A percentile compares a stretch with the other conserved stretches of the same genome.
Conservation (phyloP, 2,888 invertebrate species). For the Notodonta ziczac region DNA sequence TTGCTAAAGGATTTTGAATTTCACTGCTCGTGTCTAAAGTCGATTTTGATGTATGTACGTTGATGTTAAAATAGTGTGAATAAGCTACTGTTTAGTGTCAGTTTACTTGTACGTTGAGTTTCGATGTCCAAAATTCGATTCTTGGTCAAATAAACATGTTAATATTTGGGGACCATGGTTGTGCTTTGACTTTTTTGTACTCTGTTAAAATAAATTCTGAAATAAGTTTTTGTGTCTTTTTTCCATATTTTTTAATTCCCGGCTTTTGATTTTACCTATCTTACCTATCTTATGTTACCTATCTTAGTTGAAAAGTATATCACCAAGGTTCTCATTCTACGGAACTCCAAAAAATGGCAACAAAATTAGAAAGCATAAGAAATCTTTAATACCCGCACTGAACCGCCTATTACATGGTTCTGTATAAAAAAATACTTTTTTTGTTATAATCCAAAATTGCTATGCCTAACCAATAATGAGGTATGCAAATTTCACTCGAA, state of each 20-base stretch:
- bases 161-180: conserved; percentile 51
- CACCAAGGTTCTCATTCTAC: conserved; percentile 8
- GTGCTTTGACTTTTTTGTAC: not conserved
- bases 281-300: no score
- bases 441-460: conserved; percentile 65
- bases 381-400: conserved; percentile 60
- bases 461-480: conserved; percentile 73
- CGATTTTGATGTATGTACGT: conserved; percentile 33
- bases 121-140: conserved; percentile 73
- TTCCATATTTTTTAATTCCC: no score
- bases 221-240: no score
- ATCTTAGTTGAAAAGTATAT: not conserved
- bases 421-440: conserved; percentile 35
- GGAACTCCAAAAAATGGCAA: conserved; percentile 39
- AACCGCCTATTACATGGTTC: conserved; percentile 44
- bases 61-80: conserved; percentile 56
- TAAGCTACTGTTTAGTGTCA: conserved; percentile 78
- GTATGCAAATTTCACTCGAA: conserved; percentile 72
- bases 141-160: conserved; percentile 61
- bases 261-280: no score
- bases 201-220: not conserved
- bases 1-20: conserved; percentile 25
- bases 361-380: conserved; percentile 65
- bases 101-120: conserved; percentile 71
- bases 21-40: conserved; percentile 33